Evolutionary conservation across 2,888 invertebrate species (phyloP), one percentile per base, ranked within the genome.

Genomic region (Portevinia maculata): DNA sequence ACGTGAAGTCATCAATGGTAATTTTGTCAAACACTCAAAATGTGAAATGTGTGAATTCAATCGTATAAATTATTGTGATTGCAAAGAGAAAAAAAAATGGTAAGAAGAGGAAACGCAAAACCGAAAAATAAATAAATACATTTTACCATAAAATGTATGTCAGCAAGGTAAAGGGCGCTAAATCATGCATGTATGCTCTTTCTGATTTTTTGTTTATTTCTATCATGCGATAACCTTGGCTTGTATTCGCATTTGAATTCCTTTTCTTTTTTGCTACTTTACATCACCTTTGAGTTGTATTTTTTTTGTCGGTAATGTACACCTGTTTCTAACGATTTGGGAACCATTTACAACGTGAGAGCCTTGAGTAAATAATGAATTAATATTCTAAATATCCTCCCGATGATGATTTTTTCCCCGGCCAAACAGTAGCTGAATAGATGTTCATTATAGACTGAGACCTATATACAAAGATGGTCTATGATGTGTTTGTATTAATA

Each of bases 81-180:
- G 79, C 48, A 71, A 60, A 78, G 41, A 39, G 7, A 17, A 21
- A 53, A 17, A 39, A 34, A 37, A 52, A 44, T 44, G 28, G 46
- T 32, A 53, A 39, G 53, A 62, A 46, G 37, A 39, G 57, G 60
- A 76, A 70, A 44, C 15, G 21, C 52, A 21, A 9, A 60, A 15
- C 37, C 39, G 44, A 50, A 28, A 57, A 17, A 39, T 5, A 19
- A 28, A 39, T 11, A 19, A 32, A 1, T 11, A 3, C n/a, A n/a
- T 55, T 85, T 88, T 88, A 86, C 87, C 89, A 88, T 88, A 87
- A 89, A 88, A 88, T 89, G 89, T 88, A 85, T 89, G 88, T 89
- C 88, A 88, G 88, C 88, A 88, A 89, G 88, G 88, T 88, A 89
- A 88, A 89, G 89, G 88, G 88, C 89, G 87, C 85, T 84, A 46